Base-by-base conservation (phyloP, 2,113 vertebrate genomes). In the Zosterops lateralis region DNA sequence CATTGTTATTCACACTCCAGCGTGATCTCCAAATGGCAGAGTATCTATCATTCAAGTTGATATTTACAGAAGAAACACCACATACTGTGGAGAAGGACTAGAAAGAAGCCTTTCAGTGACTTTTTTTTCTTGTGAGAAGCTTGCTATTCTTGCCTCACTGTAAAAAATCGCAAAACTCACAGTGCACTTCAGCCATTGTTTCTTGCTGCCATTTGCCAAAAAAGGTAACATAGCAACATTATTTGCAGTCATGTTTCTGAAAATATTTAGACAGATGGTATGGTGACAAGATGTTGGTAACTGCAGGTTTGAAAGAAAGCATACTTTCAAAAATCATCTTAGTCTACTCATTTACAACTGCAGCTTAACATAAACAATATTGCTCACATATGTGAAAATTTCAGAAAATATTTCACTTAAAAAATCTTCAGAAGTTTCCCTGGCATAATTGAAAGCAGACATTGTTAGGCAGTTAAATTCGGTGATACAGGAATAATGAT, bases 231-330 rank as follows among this genome's bases (percentile, higher is more conserved):
- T n/a, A 86, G 61, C 60, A 95, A 95, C 42, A 38, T 38, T 93
- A 76, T 91, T 96, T 96, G 60, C 38, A 83, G 45, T 54, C 60
- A 38, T 32, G 62, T 93, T 92, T 88, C 80, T 89, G 96, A 95
- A 91, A 84, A 81, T 73, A 86, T 80, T 87, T 96, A 84, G 57
- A 91, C 73, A 78, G 47, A 85, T 68, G 74, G 34, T 82, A 29
- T 31, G 12, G 76, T 60, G 73, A 75, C 36, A 77, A 75, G 44
- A 84, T 81, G 28, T 36, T 81, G 40, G 25, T 73, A 90, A 80
- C 17, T 51, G 20, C 58, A 89, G 24, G 29, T 91, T 72, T 87
- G 77, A 96, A 93, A 81, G 73, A 76, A 94, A 87, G 10, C 54
- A 79, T 86, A 72, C 71, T 90, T 90, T 90, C n/a, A 72, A 86